Percentiles rank a stretch among this genome's conserved stretches.
These are phyloP conservation scores for Galeopterus variegatus DNA, from an alignment of 2,113 vertebrate genomes.

Conservation along the genomic window DNA sequence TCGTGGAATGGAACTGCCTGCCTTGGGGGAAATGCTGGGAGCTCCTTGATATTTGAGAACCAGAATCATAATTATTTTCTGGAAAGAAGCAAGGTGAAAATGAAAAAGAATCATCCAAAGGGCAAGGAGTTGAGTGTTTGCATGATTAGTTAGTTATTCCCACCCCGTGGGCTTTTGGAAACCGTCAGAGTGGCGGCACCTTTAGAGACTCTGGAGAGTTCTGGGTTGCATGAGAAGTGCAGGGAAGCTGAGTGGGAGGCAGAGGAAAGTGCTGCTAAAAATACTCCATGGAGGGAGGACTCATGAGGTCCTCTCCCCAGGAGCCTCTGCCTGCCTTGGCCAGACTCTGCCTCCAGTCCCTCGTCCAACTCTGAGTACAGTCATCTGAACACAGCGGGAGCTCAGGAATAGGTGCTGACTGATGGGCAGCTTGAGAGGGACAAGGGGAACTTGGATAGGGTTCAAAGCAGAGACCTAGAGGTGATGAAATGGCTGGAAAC, in stretches of 20 bases:
- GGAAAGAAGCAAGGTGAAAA: neutral
- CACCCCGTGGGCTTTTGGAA: neutral
- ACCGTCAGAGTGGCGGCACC: neutral
- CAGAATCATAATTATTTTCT: constrained; percentile 7
- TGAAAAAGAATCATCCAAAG: neutral
- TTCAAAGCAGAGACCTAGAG: constrained; percentile 56
- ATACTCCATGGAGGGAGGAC: constrained; percentile 30
- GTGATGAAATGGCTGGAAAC: constrained; percentile 71
- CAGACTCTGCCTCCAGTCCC: neutral
- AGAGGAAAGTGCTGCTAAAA: constrained; percentile 48
- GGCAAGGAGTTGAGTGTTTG: neutral
- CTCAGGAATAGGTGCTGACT: neutral
- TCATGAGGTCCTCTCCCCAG: constrained; percentile 66
- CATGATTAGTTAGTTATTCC: neutral
- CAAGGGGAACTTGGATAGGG: constrained; percentile 34
- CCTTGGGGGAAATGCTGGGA: neutral
- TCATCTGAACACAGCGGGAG: constrained; percentile 24
- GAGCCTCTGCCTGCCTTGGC: constrained; percentile 8
- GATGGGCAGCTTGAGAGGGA: constrained; percentile 59
- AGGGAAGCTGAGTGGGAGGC: neutral
- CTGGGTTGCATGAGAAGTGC: constrained; percentile 1
- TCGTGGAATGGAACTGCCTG: neutral
- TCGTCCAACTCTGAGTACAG: constrained; percentile 56
- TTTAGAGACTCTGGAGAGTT: neutral
- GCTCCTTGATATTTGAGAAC: neutral